Evolutionary conservation across 1,140 invertebrate genomes (phyloP).

Genomic region (Riptortus pedestris): DNA sequence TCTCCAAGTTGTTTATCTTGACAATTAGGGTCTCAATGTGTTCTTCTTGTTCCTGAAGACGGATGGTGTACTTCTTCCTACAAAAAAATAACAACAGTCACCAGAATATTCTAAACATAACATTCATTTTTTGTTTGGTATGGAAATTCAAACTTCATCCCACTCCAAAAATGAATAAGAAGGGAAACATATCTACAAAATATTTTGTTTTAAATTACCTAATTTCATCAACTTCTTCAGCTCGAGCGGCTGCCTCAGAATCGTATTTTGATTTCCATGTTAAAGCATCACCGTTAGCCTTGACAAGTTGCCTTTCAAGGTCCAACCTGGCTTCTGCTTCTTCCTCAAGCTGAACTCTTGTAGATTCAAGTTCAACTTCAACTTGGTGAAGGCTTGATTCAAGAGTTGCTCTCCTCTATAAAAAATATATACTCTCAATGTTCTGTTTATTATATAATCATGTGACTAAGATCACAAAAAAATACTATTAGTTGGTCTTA

Average conservation of each 20-base stretch:
- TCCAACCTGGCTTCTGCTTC: slow-evolving; percentile 90
- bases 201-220: too few species aligned
- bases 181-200: too few species aligned
- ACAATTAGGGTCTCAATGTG: slow-evolving; percentile 84
- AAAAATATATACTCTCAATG: background rate
- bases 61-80: slow-evolving; percentile 74
- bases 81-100: slow-evolving; percentile 18
- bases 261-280: slow-evolving; percentile 89
- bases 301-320: slow-evolving; percentile 85
- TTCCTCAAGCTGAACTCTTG: slow-evolving; percentile 86
- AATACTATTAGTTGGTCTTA: too few species aligned
- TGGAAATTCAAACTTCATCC: too few species aligned
- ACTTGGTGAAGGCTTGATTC: slow-evolving; percentile 80
- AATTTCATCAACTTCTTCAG: slow-evolving; percentile 87
- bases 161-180: too few species aligned
- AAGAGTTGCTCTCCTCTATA: slow-evolving; percentile 67
- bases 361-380: slow-evolving; percentile 84
- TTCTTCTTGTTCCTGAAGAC: slow-evolving; percentile 91
- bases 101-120: too few species aligned
- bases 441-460: background rate
- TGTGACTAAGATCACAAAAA: too few species aligned
- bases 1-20: slow-evolving; percentile 86
- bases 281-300: slow-evolving; percentile 75
- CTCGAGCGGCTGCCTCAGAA: slow-evolving; percentile 75
- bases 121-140: too few species aligned